Base-by-base conservation (phyloP, 2,113 vertebrate species). In the Athene noctua region DNA sequence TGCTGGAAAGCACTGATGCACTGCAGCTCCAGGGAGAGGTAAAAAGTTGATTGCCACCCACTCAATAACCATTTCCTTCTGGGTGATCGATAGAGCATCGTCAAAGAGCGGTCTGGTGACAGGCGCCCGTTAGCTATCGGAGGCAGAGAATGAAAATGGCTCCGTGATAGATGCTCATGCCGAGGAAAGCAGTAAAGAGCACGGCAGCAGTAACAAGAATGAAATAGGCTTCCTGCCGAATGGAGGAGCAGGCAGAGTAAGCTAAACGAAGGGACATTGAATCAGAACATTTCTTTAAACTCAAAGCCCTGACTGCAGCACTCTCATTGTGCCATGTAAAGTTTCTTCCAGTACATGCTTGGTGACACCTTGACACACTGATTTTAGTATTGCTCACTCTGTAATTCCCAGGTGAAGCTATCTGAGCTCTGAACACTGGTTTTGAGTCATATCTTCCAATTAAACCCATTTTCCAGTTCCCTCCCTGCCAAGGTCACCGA, bases 11-110 rank as follows among this genome's bases (percentile, higher is more conserved):
- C 66, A 87, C 74, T 94, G 92, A 92, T 85, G 81, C 54, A 63
- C 58, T 77, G 54, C 2, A 14, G 66, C 92, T 95, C 92, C 66
- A 92, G 86, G 84, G 95, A 96, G 70, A 92, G 54, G 92, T 96
- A 95, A 96, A 92, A 96, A 90, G 89, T 79, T 95, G 94, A 94
- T 91, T 96, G 91, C 89, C 89, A 95, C 80, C 49, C 78, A 92
- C 84, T 97, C 97, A 92, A 91, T 96, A 96, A 84, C 88, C 80
- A 90, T 95, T 97, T 97, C 91, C 81, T 97, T 95, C 88, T 70
- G 54, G 5, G 14, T 91, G 96, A 97, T 97, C 70, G 13, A 96
- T 95, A 84, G n/a, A 88, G 70, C 19, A 0, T 82, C 23, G 2
- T 55, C 84, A 77, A 90, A 95, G 80, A 49, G 55, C 5, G 0